Evolutionary conservation across 1,140 invertebrate species (phyloP), one percentile per base, ranked within the genome.

Genomic region (Psix sp.): DNA sequence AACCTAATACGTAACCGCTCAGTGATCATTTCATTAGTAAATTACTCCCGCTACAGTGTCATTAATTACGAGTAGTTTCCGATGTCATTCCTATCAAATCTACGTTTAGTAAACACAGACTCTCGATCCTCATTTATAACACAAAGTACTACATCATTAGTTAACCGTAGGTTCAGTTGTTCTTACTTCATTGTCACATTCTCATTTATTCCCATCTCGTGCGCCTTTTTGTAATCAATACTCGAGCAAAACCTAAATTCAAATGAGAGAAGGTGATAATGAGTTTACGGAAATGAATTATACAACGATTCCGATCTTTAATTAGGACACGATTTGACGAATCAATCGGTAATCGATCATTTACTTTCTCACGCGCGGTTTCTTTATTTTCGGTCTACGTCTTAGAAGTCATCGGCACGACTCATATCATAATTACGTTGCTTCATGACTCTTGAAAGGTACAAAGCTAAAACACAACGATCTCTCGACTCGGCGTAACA

Each of bases 381-480:
- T 45, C 14, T 4, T 13, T 3, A 2, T 0, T 38, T 29, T 40
- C 31, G 16, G 6, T 52, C 16, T 5, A 31, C 40, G 20, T 35
- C 17, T n/a, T 26, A 7, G 45, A 26, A 62, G 21, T 43, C 39
- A 63, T 52, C 33, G 59, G 31, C 39, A 29, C 16, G 35, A 26
- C 14, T 48, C 51, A 26, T 52, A 38, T 67, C 52, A 51, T 57
- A 67, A 67, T 67, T 67, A 59, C 52, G 5, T 33, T 16, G 24
- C 26, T 21, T 62, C 45, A 13, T 33, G 13, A 9, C n/a, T 52
- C 46, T 14, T 11, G 56, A 70, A 46, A 10, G 26, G n/a, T n/a
- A n/a, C n/a, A n/a, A n/a, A 59, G 46, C 46, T 59, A 33, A 68
- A 68, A 68, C 65, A 29, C 7, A 68, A 68, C 65, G 46, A 59